Base-by-base conservation (phyloP, 2,888 invertebrate species). In the Phyllotreta striolata region DNA sequence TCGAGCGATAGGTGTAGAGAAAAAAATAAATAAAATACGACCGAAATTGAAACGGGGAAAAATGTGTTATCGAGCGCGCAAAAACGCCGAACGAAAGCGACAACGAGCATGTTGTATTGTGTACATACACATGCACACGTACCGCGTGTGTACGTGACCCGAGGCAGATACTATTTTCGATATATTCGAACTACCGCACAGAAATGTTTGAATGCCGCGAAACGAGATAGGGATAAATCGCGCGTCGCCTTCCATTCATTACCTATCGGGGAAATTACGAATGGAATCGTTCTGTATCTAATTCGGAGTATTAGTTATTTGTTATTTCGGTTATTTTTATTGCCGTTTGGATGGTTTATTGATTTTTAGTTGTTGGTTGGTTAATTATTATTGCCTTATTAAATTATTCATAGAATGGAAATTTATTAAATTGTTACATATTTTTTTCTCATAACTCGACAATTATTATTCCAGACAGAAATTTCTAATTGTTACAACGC, bases 131-230 rank as follows among this genome's bases (percentile, higher is more conserved):
- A 8, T 38, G 38, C 3, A 34, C 2, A 7, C 4, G 24, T 24
- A n/a, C n/a, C n/a, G 24, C 4, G 12, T 38, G 62, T 34, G 62
- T 62, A 62, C 62, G 62, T 62, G 62, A 62, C 62, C 38, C 5
- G 34, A 10, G 41, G 62, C 62, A 62, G 62, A 37, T 40, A 37
- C 54, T 9, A 13, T 52, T 52, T 52, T 38, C 38, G 38, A 9
- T 51, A 9, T 51, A 35, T 52, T 52, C 14, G 37, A 38, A 38
- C 38, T 38, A 52, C 39, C n/a, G n/a, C n/a, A n/a, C n/a, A n/a
- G n/a, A 52, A 1, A 24, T 24, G 24, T 52, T 52, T 52, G 12
- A n/a, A 52, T 39, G 10, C 9, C 12, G 49, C 47, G 12, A 8
- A 9, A 13, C 14, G 8, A 14, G 14, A n/a, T 41, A 9, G 10